A percentile compares a stretch with the other conserved stretches of the same genome.
Evolutionary conservation across 1,140 invertebrate genomes (phyloP).

Genomic region (Carposina sasakii): DNA sequence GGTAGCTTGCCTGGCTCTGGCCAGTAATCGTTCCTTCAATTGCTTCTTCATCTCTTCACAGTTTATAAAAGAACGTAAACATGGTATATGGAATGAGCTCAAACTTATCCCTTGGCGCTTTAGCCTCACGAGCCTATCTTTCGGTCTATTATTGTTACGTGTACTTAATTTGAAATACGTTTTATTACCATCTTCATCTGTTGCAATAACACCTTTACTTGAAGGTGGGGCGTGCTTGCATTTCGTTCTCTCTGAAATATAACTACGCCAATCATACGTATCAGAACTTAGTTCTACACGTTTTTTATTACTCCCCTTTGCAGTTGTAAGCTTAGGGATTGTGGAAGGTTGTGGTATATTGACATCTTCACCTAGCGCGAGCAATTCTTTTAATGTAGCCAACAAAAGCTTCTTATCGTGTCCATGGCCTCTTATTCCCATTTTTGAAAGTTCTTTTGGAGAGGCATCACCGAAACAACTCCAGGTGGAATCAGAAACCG

Average conservation of each 20-base stretch:
- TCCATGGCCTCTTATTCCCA: slow-evolving; percentile 58
- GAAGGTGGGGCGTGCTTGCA: slow-evolving; percentile 48
- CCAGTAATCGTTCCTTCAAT: slow-evolving; percentile 11
- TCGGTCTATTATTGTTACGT: slow-evolving; percentile 37
- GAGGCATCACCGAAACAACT: slow-evolving; percentile 56
- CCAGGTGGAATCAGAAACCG: slow-evolving; percentile 42
- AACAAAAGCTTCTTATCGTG: slow-evolving; percentile 48
- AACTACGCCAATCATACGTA: slow-evolving; percentile 14
- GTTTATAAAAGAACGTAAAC: slow-evolving; percentile 56
- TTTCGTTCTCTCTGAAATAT: slow-evolving; percentile 25
- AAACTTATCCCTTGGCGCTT: slow-evolving; percentile 45
- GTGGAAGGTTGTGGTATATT: slow-evolving; percentile 41
- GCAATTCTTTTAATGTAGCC: slow-evolving; percentile 34
- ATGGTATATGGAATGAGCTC: slow-evolving; percentile 57
- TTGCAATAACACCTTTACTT: slow-evolving; percentile 46
- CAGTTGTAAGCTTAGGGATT: slow-evolving; percentile 27
- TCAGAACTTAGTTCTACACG: neutral
- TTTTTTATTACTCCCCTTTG: slow-evolving; percentile 10
- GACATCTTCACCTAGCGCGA: slow-evolving; percentile 43
- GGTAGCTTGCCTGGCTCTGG: neutral
- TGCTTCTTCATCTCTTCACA: slow-evolving; percentile 44
- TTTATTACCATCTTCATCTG: slow-evolving; percentile 45
- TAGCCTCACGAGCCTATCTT: slow-evolving; percentile 35
- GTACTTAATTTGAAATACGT: slow-evolving; percentile 45
- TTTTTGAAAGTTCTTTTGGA: slow-evolving; percentile 42